Evolutionary conservation across 2,888 invertebrate species (phyloP).

Genomic region (Arctia plantaginis): DNA sequence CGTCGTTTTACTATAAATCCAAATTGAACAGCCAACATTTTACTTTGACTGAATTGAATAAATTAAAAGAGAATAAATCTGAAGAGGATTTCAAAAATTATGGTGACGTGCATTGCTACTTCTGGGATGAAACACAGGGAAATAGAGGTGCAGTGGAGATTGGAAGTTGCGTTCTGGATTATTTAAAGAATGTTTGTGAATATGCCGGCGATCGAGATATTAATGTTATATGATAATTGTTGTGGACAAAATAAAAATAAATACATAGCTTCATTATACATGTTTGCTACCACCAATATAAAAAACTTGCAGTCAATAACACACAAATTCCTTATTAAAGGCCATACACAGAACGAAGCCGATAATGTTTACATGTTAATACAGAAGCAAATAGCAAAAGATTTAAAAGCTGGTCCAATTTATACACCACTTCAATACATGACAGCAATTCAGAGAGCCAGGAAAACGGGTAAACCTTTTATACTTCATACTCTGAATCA

Average conservation of each 20-base stretch:
- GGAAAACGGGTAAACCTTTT: conserved; percentile 24
- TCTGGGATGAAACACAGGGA: conserved; percentile 29
- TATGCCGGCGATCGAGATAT: conserved; percentile 11
- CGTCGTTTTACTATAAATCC: no score
- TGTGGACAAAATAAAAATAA: conserved; percentile 8
- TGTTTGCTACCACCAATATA: conserved; percentile 4
- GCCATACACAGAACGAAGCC: conserved; percentile 20
- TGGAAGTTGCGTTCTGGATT: conserved; percentile 9
- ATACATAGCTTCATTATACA: conserved; percentile 9
- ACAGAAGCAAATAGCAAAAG: conserved; percentile 24
- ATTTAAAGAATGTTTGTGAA: neutral
- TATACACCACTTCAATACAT: conserved; percentile 28
- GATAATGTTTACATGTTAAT: conserved; percentile 31
- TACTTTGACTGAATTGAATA: conserved; percentile 13
- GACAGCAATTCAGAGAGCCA: conserved; percentile 22
- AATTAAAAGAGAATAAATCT: no score
- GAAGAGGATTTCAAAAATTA: no score
- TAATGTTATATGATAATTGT: conserved; percentile 15
- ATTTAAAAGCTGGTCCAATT: conserved; percentile 30
- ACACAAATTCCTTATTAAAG: conserved; percentile 11
- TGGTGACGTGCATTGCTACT: conserved; percentile 23
- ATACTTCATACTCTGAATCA: conserved; percentile 17
- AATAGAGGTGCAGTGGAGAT: conserved; percentile 18
- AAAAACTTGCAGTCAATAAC: neutral
- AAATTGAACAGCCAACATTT: no score